Evolutionary conservation across 2,113 vertebrate species (phyloP).

Genomic region (Cervus canadensis): DNA sequence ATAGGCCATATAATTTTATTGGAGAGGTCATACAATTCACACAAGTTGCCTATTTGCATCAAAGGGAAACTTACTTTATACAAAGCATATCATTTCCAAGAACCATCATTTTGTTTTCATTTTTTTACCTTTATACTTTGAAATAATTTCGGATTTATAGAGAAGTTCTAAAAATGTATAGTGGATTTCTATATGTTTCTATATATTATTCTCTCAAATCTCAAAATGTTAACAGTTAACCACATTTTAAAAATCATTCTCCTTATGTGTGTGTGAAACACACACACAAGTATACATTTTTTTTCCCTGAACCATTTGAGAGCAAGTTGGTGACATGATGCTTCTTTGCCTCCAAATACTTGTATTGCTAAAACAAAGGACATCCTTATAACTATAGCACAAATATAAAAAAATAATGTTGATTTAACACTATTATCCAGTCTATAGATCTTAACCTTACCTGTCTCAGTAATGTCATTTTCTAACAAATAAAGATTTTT

Average conservation of each 20-base stretch:
- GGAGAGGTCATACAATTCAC: background rate
- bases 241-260: background rate
- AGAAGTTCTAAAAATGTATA: slow-evolving; percentile 16
- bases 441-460: background rate
- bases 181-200: slow-evolving; percentile 29
- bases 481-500: background rate
- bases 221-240: background rate
- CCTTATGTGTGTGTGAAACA: background rate
- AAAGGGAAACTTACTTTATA: background rate
- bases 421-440: background rate
- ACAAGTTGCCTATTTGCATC: background rate
- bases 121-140: background rate
- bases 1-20: background rate
- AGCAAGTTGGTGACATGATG: background rate
- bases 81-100: background rate
- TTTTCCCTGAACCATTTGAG: background rate
- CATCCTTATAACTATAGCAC: background rate
- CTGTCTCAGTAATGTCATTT: background rate
- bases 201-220: background rate
- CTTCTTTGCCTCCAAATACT: background rate
- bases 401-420: background rate
- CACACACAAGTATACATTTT: background rate
- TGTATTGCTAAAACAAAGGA: background rate
- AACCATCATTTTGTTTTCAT: background rate
- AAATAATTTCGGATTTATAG: slow-evolving; percentile 16